Conservation (phyloP, 2,888 invertebrate genomes). For the Willowsia nigromaculata region DNA sequence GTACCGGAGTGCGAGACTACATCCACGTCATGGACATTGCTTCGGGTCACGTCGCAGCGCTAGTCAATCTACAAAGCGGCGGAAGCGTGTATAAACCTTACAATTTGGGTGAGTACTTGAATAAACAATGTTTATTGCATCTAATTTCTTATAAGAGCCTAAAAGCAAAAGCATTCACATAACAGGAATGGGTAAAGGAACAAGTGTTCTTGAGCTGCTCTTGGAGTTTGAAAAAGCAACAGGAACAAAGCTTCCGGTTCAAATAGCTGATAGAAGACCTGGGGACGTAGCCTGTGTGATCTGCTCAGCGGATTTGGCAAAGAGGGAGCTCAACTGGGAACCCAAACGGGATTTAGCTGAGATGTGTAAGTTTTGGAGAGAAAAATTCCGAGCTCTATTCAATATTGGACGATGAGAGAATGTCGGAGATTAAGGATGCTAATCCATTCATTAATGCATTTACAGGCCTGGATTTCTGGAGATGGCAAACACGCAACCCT, state of each 20-base stretch:
- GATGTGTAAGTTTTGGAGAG: conserved; percentile 80
- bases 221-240: conserved; percentile 83
- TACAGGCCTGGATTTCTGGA: conserved; percentile 93
- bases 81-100: conserved; percentile 79
- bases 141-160: conserved; percentile 80
- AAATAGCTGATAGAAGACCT: conserved; percentile 81
- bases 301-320: conserved; percentile 79
- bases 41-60: conserved; percentile 95
- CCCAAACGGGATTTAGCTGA: conserved; percentile 78
- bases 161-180: too few species aligned
- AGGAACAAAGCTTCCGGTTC: conserved; percentile 81
- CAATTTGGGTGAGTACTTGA: conserved; percentile 69
- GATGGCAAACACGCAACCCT: conserved; percentile 96
- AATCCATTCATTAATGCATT: neutral
- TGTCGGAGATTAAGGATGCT: neutral
- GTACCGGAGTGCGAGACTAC: conserved; percentile 96
- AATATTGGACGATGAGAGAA: neutral
- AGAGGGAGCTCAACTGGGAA: conserved; percentile 79
- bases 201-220: conserved; percentile 83
- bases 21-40: conserved; percentile 98
- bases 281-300: conserved; percentile 82
- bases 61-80: conserved; percentile 86
- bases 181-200: conserved; percentile 83
- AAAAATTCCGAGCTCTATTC: neutral
- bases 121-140: too few species aligned